phyloP scores from a whole-genome alignment of 2,797 vertebrate species.

The Cheirogaleus major region DNA sequence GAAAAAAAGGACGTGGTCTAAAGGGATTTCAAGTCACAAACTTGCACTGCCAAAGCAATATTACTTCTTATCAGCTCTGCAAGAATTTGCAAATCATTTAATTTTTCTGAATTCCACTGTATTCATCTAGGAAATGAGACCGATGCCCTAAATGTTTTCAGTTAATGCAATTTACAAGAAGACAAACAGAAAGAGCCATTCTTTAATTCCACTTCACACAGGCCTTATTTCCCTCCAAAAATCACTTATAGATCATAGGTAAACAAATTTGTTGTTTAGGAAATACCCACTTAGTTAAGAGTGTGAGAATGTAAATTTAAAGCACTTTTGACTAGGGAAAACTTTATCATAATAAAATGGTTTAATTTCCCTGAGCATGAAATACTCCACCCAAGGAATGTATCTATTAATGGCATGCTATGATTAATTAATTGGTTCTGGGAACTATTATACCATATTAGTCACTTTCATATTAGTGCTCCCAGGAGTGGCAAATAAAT shows the following conservation, averaged over 20 bases:
- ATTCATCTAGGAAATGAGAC: background rate
- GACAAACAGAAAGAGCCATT: background rate
- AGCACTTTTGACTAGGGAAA: background rate
- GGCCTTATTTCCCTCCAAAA: background rate
- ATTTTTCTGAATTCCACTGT: background rate
- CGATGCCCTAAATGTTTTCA: background rate
- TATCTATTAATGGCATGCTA: conserved; percentile 67
- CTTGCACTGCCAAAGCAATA: fast-evolving
- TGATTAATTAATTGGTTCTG: conserved; percentile 66
- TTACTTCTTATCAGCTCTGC: background rate
- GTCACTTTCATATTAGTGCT: conserved; percentile 61
- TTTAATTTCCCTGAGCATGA: conserved; percentile 52
- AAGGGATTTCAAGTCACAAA: background rate
- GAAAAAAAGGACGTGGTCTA: background rate
- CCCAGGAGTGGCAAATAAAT: conserved; percentile 45
- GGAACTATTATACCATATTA: conserved; percentile 49
- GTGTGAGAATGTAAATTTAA: background rate
- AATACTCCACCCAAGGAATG: conserved; percentile 45
- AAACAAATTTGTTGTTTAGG: conserved; percentile 5
- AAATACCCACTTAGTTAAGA: background rate
- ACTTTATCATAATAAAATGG: conserved; percentile 59
- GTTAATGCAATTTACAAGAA: background rate
- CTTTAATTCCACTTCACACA: background rate
- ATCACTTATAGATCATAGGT: background rate
- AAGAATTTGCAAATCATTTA: background rate